Percentiles rank a stretch among this genome's conserved stretches.
Evolutionary conservation across 2,113 vertebrate species (phyloP).

Genomic region (Bos indicus): DNA sequence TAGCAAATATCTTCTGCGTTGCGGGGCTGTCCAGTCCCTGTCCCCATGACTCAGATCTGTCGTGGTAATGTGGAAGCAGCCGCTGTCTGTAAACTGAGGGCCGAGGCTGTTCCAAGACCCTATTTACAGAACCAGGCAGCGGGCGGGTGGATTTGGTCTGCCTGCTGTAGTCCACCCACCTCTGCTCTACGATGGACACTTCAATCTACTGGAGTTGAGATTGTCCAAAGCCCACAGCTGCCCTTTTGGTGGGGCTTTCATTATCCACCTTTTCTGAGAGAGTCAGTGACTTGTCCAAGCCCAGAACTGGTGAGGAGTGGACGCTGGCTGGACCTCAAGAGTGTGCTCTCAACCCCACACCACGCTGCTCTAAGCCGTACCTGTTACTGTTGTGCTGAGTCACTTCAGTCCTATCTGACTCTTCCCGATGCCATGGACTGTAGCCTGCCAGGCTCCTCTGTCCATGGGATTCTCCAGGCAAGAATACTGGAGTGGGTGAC

Average conservation of each 20-base stretch:
- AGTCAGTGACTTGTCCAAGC: not conserved
- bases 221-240: not conserved
- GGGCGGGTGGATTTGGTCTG: not conserved
- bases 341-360: no score
- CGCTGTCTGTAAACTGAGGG: not conserved
- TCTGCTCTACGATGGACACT: not conserved
- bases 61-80: not conserved
- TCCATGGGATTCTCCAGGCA: not conserved
- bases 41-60: not conserved
- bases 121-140: not conserved
- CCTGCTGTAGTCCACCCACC: not conserved
- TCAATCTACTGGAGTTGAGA: not conserved
- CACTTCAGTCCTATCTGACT: not conserved
- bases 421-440: not conserved
- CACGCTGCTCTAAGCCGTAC: not conserved
- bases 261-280: not conserved
- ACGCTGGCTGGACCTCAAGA: not conserved
- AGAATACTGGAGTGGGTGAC: not conserved
- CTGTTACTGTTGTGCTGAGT: not conserved
- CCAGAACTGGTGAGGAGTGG: not conserved
- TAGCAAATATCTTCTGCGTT: not conserved
- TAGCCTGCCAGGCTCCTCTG: not conserved
- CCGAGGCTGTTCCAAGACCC: not conserved
- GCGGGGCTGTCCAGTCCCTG: not conserved
- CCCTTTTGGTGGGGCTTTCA: not conserved